Evolutionary conservation across 2,888 invertebrate genomes (phyloP), one percentile per base, ranked within the genome.

Genomic region (Anorthoa munda): DNA sequence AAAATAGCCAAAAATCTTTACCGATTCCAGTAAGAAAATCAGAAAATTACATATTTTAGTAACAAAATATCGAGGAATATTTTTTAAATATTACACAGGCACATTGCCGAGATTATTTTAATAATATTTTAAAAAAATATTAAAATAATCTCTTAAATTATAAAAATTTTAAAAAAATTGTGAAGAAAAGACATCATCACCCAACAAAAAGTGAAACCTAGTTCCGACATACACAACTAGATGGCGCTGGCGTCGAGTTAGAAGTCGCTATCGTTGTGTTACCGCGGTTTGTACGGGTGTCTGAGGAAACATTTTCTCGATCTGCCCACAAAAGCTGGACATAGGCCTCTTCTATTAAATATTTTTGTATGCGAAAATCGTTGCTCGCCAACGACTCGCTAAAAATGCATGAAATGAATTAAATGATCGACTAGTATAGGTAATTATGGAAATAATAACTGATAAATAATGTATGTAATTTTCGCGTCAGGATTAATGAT

Each of bases 361-460:
- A 74, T 73, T 74, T 74, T 74, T 75, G 75, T 58, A 0, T 66
- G 75, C 74, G 66, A 58, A 17, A 85, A 85, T 69, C 61, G 74
- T 72, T 74, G 46, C 0, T 1, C 0, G 0, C 12, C 21, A 46
- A 39, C 74, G 51, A 23, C 13, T 60, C 72, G 72, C 71, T 39
- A 39, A 39, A 39, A 39, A 39, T 1, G 1, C 39, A 9, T 39
- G 7, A 0, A 39, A 39, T 39, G 39, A 39, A 3, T 1, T 9
- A 39, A 9, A 31, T 31, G 31, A 31, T 31, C 31, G 0, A 31
- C 7, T 5, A 5, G 0, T 26, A 31, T n/a, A n/a, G n/a, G n/a
- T n/a, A n/a, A n/a, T n/a, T n/a, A n/a, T n/a, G n/a, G n/a, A n/a
- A n/a, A n/a, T n/a, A n/a, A n/a, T n/a, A n/a, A n/a, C n/a, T n/a